These are phyloP conservation scores for Cichladusa arquata DNA, from an alignment of 2,113 vertebrate genomes.

Conservation along the genomic window DNA sequence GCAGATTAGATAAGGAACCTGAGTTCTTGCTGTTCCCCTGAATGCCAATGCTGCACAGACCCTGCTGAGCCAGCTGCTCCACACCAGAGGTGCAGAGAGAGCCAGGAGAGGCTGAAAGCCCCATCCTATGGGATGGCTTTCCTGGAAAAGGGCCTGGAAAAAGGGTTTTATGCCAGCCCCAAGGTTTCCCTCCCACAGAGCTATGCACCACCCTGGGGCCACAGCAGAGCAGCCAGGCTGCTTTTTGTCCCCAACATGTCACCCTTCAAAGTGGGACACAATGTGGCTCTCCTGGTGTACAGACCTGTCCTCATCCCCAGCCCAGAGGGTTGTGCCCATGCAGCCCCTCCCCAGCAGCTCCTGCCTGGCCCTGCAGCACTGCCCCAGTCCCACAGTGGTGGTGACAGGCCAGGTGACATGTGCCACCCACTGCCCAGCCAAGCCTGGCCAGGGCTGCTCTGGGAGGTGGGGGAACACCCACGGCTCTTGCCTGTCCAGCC, in stretches of 20 bases:
- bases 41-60: neutral
- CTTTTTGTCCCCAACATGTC: neutral
- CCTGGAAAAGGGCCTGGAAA: neutral
- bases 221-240: neutral
- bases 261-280: neutral
- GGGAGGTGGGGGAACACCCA: accelerated
- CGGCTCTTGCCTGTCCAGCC: accelerated
- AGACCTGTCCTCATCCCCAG: neutral
- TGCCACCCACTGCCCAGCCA: neutral
- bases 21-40: neutral
- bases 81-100: neutral
- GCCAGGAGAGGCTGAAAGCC: neutral
- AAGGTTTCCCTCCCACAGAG: neutral
- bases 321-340: accelerated
- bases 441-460: accelerated
- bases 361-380: neutral
- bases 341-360: neutral
- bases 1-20: constrained; percentile 56
- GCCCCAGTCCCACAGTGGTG: accelerated
- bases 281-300: accelerated
- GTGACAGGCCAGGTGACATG: neutral
- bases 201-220: neutral
- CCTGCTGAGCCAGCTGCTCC: neutral
- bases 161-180: accelerated
- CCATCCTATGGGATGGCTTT: accelerated